Evolutionary conservation across 2,888 invertebrate species (phyloP), one percentile per base, ranked within the genome.

Genomic region (Palloptera scutellata): DNA sequence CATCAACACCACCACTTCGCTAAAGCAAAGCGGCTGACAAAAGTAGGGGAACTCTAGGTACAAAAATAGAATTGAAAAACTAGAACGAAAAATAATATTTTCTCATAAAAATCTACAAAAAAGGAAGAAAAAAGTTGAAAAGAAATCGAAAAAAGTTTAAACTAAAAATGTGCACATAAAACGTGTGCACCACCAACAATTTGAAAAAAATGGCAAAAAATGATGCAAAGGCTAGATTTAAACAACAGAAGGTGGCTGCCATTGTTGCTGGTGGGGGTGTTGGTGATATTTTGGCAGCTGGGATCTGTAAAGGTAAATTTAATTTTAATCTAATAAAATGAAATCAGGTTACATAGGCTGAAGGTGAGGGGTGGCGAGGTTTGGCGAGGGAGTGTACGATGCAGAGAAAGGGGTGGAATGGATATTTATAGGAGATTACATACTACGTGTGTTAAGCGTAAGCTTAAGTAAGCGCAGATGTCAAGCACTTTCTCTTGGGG

Each of bases 311-410:
- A 74, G 67, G 72, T 73, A 72, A 72, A 74, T 77, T 78, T 75
- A 72, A 78, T 77, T 77, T 76, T 75, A 76, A 69, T 76, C 65
- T 73, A 74, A 77, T 78, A 72, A 78, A 78, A 68, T 66, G 72
- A 73, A 77, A 74, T 76, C 41, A 40, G 15, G 15, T 17, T 8
- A 54, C 10, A 12, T 53, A 12, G 53, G n/a, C n/a, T n/a, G n/a
- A n/a, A n/a, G n/a, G n/a, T n/a, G n/a, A n/a, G n/a, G n/a, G n/a
- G n/a, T n/a, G n/a, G n/a, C n/a, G 19, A 58, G 74, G 75, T 78
- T 77, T 74, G 65, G 61, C 20, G 42, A 20, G 59, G 42, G 11
- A 17, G 30, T 41, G 54, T n/a, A 19, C 51, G 40, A 45, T n/a
- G n/a, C n/a, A n/a, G n/a, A n/a, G n/a, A n/a, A n/a, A n/a, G n/a